Base-by-base conservation (phyloP, 2,113 vertebrate species). In the Eidolon helvum region DNA sequence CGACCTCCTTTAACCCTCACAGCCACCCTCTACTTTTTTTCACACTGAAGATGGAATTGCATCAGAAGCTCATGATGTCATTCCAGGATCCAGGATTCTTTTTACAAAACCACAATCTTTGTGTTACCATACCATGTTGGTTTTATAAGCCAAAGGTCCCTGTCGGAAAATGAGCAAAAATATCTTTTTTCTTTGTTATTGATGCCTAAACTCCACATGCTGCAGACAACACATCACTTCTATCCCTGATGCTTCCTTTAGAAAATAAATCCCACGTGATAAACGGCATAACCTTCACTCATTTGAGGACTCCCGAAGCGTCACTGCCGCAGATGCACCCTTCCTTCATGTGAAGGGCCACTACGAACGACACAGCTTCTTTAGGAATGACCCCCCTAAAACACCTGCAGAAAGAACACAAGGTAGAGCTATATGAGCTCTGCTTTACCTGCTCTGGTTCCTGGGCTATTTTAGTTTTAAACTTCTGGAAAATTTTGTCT, bases 361-460 rank as follows among this genome's bases (percentile, higher is more conserved):
- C 24, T 3, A 35, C 59, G 30, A 4, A 28, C 8, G 1, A 24
- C 24, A 43, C 15, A 19, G 26, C 35, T 30, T 55, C 33, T 50
- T 63, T 19, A 40, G 40, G 10, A n/a, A 19, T 26, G 30, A 40
- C 7, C 21, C 16, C 89, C 61, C 24, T 11, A 43, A 84, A 87
- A 28, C 0, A 28, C 35, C 33, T 2, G 21, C 55, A 3, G 16
- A 38, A 43, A 85, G 33, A 87, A 66, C 12, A 48, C 30, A 19
- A 9, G 65, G n/a, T 48, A 48, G 55, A 78, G 28, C 1, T 21
- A 10, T 3, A 16, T 9, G 18, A 43, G 19, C 30, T 68, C 92
- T n/a, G 61, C 35, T 91, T 98, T 87, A 99, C 99, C 99, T 99
- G 99, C 65, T 99, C 99, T 93, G 99, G 99, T 86, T 99, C 99